Base-by-base conservation (phyloP, 1,140 invertebrate species). In the Lucilia sericata region DNA sequence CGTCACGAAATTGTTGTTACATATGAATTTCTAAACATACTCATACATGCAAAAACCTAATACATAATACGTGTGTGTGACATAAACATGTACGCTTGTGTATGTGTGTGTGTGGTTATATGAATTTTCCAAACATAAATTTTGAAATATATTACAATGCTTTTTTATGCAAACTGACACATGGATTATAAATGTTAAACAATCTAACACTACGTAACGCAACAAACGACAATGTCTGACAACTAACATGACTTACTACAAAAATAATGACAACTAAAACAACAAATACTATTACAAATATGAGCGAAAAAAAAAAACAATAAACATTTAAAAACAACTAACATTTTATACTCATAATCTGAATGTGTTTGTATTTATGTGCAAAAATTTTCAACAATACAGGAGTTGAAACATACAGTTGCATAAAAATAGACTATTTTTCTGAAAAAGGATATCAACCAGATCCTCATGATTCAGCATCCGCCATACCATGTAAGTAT, bases 401-500 rank as follows among this genome's bases (percentile, higher is more conserved):
- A 91, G 89, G 87, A 49, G 86, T 91, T 85, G 92, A 93, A 75
- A 85, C 87, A 30, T 94, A 92, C 90, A 92, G 94, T 85, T 97
- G 96, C 91, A 93, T 94, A 85, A 94, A 95, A 91, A 97, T 97
- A 85, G 96, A 97, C 86, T 97, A 97, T 90, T 97, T 97, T 88
- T 94, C 96, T 7, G 93, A 95, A 86, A 96, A 96, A 87, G 95
- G 96, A 85, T 97, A 97, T 89, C 94, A 94, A 87, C 95, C 96
- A 3, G 96, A 97, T 92, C 94, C 95, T 0, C 95, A 95, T 87
- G 96, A 97, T 91, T 97, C 96, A 14, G 97, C 96, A 19, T 95
- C 96, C 91, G 96, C 96, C 78, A 97, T 97, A 92, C 96, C 96
- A 91, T 97, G 96, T 97, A 94, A 96, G 96, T 94, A 47, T 19